Evolutionary conservation across 2,113 vertebrate species (phyloP).

Genomic region (Silurus asotus): DNA sequence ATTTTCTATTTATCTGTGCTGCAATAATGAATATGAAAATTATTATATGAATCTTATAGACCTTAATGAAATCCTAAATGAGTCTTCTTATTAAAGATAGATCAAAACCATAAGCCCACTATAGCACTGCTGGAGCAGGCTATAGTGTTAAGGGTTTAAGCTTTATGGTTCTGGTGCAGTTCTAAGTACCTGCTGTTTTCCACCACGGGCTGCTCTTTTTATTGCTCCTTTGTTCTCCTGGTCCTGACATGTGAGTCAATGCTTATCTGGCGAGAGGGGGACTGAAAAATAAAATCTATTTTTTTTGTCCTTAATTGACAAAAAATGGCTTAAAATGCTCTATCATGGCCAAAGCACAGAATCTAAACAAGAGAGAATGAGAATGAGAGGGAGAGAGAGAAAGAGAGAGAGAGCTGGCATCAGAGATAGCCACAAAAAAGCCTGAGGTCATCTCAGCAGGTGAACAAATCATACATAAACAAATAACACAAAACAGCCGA

Average conservation of each 20-base stretch:
- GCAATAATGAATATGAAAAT: slow-evolving; percentile 3
- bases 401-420: slow-evolving; percentile 1
- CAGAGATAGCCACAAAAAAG: slow-evolving; percentile 29
- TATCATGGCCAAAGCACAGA: slow-evolving; percentile 52
- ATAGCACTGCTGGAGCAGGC: slow-evolving; percentile 48
- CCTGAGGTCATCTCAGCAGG: slow-evolving; percentile 41
- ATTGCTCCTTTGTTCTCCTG: slow-evolving; percentile 64
- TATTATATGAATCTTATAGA: slow-evolving; percentile 43
- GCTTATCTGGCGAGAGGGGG: slow-evolving; percentile 63
- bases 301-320: slow-evolving; percentile 66
- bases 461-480: slow-evolving; percentile 30
- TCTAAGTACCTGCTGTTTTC: slow-evolving; percentile 66
- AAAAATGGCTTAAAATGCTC: slow-evolving; percentile 65
- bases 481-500: slow-evolving; percentile 52
- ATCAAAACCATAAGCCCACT: slow-evolving; percentile 66
- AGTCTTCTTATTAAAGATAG: slow-evolving; percentile 52
- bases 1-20: slow-evolving; percentile 12
- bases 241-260: slow-evolving; percentile 67
- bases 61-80: slow-evolving; percentile 57
- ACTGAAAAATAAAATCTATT: slow-evolving; percentile 75
- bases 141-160: slow-evolving; percentile 61
- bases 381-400: neutral
- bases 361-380: slow-evolving; percentile 34
- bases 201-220: slow-evolving; percentile 49
- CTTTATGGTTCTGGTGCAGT: slow-evolving; percentile 61